phyloP scores from a whole-genome alignment of 1,140 invertebrate species.

The Bathynomus jamesi region DNA sequence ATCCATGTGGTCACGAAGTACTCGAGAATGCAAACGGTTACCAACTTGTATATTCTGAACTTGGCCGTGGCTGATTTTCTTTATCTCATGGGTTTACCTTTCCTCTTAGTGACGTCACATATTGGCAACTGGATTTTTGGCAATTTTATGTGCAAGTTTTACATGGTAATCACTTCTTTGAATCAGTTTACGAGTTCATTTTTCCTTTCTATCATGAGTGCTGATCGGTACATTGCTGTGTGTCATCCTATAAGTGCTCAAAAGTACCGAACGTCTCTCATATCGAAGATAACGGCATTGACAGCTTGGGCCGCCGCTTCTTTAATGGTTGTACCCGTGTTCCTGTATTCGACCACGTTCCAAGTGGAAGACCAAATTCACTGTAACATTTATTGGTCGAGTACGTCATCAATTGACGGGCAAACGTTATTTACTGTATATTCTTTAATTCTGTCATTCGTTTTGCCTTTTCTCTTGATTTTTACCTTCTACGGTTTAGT shows the following conservation, averaged over 20 bases:
- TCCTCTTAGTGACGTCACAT: conserved; percentile 77
- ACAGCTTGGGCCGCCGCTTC: conserved; percentile 75
- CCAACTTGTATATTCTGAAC: conserved; percentile 93
- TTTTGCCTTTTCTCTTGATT: conserved; percentile 81
- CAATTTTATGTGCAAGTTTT: conserved; percentile 78
- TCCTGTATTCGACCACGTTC: conserved; percentile 63
- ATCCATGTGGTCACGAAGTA: conserved; percentile 88
- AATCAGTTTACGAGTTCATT: conserved; percentile 93
- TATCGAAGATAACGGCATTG: conserved; percentile 72
- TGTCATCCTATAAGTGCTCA: conserved; percentile 88
- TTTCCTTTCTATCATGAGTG: conserved; percentile 89
- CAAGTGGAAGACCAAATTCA: conserved; percentile 50
- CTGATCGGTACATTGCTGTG: conserved; percentile 88
- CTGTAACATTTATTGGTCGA: conserved; percentile 77
- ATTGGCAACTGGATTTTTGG: conserved; percentile 85
- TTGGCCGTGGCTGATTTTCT: conserved; percentile 91
- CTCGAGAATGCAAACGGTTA: conserved; percentile 95
- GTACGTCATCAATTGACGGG: conserved; percentile 48
- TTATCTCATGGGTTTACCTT: conserved; percentile 86
- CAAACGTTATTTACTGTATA: conserved; percentile 76
- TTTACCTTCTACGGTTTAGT: conserved; percentile 93
- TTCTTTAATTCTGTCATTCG: conserved; percentile 84
- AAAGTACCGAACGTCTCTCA: conserved; percentile 70
- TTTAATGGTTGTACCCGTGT: conserved; percentile 81
- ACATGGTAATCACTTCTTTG: conserved; percentile 86